Evolutionary conservation across 2,888 invertebrate species (phyloP).

Genomic region (Panopea generosa): DNA sequence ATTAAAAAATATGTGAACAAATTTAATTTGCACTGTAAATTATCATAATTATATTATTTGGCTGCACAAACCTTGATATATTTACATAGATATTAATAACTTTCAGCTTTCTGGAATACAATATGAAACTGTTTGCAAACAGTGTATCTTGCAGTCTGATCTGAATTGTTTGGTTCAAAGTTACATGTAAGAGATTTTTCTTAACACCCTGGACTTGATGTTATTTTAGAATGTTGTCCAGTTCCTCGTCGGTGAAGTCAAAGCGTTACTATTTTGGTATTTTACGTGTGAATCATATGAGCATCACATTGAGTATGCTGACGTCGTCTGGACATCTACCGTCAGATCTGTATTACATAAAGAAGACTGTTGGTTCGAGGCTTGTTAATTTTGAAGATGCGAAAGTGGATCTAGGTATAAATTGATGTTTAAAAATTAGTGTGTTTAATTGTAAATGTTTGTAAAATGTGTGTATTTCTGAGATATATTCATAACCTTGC

Average conservation of each 20-base stretch:
- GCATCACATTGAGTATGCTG: constrained; percentile 94
- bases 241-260: constrained; percentile 92
- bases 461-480: background rate
- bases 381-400: constrained; percentile 99
- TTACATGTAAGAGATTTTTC: too few species aligned
- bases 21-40: too few species aligned
- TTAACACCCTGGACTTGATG: too few species aligned
- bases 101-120: too few species aligned
- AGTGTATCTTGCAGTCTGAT: too few species aligned
- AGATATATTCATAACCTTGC: too few species aligned
- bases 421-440: background rate
- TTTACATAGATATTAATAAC: too few species aligned
- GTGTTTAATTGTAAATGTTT: background rate
- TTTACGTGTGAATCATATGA: constrained; percentile 91
- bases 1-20: too few species aligned
- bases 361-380: constrained; percentile 94
- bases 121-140: too few species aligned
- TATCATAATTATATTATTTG: too few species aligned
- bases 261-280: constrained; percentile 94
- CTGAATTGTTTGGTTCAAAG: too few species aligned
- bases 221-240: constrained; percentile 89
- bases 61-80: too few species aligned
- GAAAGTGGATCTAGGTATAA: constrained; percentile 91
- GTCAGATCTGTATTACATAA: constrained; percentile 91
- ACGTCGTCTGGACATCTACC: constrained; percentile 94